phyloP scores from a whole-genome alignment of 2,797 vertebrate genomes.

The Hypotaenidia okinawae region DNA sequence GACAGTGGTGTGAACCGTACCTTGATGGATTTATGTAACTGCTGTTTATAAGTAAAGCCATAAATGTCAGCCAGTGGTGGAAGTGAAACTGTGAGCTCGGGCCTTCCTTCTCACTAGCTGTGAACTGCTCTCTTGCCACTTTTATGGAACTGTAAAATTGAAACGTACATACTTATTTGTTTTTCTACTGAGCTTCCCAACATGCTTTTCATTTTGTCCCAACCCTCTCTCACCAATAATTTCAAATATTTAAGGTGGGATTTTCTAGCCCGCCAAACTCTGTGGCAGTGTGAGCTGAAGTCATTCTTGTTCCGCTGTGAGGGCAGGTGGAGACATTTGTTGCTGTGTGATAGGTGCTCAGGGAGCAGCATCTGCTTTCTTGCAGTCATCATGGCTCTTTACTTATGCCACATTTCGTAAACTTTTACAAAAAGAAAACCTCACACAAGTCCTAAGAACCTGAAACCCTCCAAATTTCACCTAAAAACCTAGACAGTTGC shows the following conservation, averaged over 20 bases:
- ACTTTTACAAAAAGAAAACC: neutral
- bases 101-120: constrained; percentile 30
- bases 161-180: neutral
- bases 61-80: neutral
- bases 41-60: neutral
- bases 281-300: neutral
- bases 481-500: neutral
- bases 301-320: neutral
- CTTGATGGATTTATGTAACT: constrained; percentile 3
- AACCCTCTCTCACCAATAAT: neutral
- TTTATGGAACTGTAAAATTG: constrained; percentile 30
- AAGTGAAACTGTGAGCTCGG: constrained; percentile 27
- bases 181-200: neutral
- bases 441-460: neutral
- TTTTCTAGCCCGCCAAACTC: neutral
- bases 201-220: neutral
- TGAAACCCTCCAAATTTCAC: neutral
- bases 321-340: neutral
- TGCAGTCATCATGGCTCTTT: neutral
- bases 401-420: neutral
- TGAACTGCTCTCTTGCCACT: neutral
- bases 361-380: neutral
- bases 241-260: neutral
- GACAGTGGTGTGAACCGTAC: neutral
- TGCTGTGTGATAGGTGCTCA: neutral